Base-by-base conservation (phyloP, 1,140 invertebrate genomes). In the Penaeus indicus region DNA sequence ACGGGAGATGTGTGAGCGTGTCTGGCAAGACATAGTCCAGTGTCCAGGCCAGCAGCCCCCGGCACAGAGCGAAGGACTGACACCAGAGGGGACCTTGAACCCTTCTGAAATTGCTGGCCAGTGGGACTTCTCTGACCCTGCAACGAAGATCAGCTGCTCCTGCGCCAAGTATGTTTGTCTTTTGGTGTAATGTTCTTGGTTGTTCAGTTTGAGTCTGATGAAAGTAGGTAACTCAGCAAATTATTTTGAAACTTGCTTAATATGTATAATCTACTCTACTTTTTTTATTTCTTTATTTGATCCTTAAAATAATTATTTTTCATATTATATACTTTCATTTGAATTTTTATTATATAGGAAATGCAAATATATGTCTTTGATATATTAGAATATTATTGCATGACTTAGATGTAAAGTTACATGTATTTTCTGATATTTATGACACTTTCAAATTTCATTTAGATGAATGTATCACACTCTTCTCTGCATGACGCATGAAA, bases 101-200 rank as follows among this genome's bases (percentile, higher is more conserved):
- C 86, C 91, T n/a, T 92, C 92, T 19, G 88, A 92, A 32, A 84
- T 87, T 42, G 91, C 90, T 85, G 95, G 95, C 61, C 95, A 95
- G 18, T 98, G 97, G 96, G 97, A 97, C 92, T 98, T 98, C 93
- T 94, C 95, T 77, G 97, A 99, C 93, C 95, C 97, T 90, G 95
- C 95, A 85, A 94, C 95, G 92, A 97, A 96, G 93, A 95, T 95
- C 91, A 94, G 94, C 91, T 98, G 97, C 93, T 94, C 95, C 92
- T 97, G 97, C 94, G 95, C 95, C 92, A 95, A 94, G 95, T 95
- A 83, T 83, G 91, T 91, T 89, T 88, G 82, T 88, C 61, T 84
- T 90, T 84, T 72, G 61, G 63, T 62, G 54, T 72, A n/a, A 67
- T 83, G 63, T 25, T 42, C 19, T 4, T 62, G 81, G 64, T 62